A percentile compares a stretch with the other conserved stretches of the same genome.
These are phyloP conservation scores for Syngnathus scovelli DNA, from an alignment of 2,113 vertebrate species.

Conservation along the genomic window DNA sequence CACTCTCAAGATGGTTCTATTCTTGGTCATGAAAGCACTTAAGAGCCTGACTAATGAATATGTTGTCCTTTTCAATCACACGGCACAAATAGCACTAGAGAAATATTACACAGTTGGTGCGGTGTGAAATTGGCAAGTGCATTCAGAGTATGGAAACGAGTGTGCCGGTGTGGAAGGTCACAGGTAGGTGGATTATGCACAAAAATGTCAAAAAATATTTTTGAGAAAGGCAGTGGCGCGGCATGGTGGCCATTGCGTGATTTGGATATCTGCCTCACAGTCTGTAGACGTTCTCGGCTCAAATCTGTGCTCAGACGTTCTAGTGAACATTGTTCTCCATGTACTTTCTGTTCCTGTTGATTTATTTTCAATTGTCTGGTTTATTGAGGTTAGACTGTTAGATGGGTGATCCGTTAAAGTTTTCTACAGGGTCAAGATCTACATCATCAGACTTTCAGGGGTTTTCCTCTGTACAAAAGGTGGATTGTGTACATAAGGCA, in stretches of 20 bases:
- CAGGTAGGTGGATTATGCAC: neutral
- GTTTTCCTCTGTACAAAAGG: too few relatives aligned
- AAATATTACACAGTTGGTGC: neutral
- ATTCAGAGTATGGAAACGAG: neutral
- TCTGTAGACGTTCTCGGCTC: neutral
- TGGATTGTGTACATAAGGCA: too few relatives aligned
- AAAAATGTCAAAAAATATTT: neutral
- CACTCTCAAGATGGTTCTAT: slow-evolving; percentile 15
- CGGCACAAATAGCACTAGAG: neutral
- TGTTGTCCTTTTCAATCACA: slow-evolving; percentile 17
- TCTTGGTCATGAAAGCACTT: slow-evolving; percentile 22
- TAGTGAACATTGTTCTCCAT: neutral
- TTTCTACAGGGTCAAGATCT: too few relatives aligned
- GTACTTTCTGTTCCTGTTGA: too few relatives aligned
- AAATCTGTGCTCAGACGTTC: neutral
- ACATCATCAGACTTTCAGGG: too few relatives aligned
- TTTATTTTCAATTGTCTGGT: too few relatives aligned
- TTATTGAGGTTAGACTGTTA: too few relatives aligned
- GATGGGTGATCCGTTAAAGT: too few relatives aligned
- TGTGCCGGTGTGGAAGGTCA: neutral
- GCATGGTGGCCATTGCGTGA: neutral
- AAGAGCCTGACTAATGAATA: slow-evolving; percentile 24
- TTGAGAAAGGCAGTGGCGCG: neutral
- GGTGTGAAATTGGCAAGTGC: neutral
- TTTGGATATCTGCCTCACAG: neutral